phyloP scores from a whole-genome alignment of 2,797 vertebrate genomes.

The Falco novaeseelandiae region DNA sequence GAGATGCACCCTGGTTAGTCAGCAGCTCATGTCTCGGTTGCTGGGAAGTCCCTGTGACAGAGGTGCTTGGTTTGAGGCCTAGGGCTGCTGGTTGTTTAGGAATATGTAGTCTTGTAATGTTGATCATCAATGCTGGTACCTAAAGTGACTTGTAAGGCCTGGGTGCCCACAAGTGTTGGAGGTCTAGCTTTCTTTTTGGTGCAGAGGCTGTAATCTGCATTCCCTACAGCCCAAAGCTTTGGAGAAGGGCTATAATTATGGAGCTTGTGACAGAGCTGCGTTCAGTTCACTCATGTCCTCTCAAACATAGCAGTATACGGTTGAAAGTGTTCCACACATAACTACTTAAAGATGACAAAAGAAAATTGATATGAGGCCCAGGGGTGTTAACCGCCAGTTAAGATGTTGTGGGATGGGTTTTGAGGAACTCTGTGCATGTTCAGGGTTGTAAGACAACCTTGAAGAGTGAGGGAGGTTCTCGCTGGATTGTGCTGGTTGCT shows the following conservation, averaged over 20 bases:
- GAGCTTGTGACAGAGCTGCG: background rate
- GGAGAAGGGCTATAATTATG: fast-evolving
- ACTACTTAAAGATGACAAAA: background rate
- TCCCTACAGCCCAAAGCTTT: background rate
- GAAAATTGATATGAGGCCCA: background rate
- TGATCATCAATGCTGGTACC: background rate
- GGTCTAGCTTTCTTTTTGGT: background rate
- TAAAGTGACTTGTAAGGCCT: background rate
- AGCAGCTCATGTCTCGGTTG: background rate
- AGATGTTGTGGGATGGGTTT: background rate
- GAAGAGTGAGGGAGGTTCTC: background rate
- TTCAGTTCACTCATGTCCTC: background rate
- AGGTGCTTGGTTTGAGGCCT: background rate
- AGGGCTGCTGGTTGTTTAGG: background rate
- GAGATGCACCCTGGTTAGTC: background rate
- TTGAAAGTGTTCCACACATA: fast-evolving
- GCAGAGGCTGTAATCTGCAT: background rate
- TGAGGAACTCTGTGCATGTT: fast-evolving
- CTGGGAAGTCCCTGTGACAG: background rate
- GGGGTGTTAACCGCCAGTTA: background rate
- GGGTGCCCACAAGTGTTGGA: background rate
- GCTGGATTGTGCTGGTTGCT: background rate
- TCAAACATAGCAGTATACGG: background rate
- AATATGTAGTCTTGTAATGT: background rate
- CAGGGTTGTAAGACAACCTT: background rate